Base-by-base conservation (phyloP, 2,797 vertebrate species). In the Sphenopsis melanotis region DNA sequence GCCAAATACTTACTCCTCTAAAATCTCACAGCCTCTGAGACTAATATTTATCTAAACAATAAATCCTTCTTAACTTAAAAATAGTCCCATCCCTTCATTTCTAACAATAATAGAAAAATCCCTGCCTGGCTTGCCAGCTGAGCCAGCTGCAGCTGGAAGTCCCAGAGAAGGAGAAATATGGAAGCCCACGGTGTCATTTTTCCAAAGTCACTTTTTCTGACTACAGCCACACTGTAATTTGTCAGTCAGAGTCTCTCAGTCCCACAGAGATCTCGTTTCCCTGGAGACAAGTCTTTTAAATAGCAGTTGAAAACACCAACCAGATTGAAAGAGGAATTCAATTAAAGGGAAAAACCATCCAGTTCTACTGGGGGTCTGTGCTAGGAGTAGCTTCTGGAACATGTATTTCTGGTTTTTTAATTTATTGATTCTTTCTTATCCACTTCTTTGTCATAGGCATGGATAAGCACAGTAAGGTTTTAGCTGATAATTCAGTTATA, bases 261-360 rank as follows among this genome's bases (percentile, higher is more conserved):
- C 87, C 79, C 66, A 90, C 87, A 72, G 10, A 86, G 87, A 89
- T 91, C 56, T 94, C 18, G 95, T 97, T 95, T 96, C 95, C 96
- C 87, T 83, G 94, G 96, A 97, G 94, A 97, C 29, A 0, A 93
- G 65, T 71, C 90, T 97, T 87, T 95, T 78, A 97, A 97, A 96
- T 90, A 94, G 90, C 68, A 91, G 90, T 59, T 93, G 77, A 68
- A 92, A 95, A 91, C 90, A 94, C 59, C 94, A 95, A 93, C 90
- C 77, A 91, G 84, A 95, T 9, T 95, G 91, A 88, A 80, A 95
- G 46, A 74, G 63, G 52, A 94, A 94, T 96, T 95, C 65, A 83
- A 88, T 91, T 95, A 87, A 74, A 95, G 71, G 46, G 63, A 87
- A 85, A 86, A 46, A 3, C 4, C 41, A 57, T 47, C 49, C 42